phyloP scores from a whole-genome alignment of 2,888 invertebrate genomes.

The Trachelus tabidus region DNA sequence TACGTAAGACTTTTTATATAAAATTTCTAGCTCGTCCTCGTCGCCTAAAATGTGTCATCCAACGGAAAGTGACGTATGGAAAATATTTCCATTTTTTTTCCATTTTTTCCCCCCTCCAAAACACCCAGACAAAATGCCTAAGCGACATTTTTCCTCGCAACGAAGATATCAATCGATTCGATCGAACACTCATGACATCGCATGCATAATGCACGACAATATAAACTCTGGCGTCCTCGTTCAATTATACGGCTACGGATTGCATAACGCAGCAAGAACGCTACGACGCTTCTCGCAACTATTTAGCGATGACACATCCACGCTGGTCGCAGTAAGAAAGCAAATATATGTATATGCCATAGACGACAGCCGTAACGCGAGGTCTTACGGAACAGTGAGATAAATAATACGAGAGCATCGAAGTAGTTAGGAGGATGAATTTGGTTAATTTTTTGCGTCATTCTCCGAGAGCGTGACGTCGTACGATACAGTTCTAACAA shows the following conservation, averaged over 20 bases:
- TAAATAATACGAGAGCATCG: neutral
- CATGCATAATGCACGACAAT: neutral
- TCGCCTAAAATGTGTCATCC: neutral
- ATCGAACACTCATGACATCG: neutral
- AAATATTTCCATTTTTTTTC: too few species aligned
- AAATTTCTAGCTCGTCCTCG: neutral
- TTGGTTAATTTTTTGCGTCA: neutral
- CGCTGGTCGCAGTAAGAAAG: neutral
- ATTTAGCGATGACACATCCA: neutral
- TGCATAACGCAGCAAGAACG: neutral
- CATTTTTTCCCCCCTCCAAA: too few species aligned
- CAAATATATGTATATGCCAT: neutral
- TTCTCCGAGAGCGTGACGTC: neutral
- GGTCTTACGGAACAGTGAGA: neutral
- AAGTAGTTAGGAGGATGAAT: neutral
- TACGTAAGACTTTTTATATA: constrained; percentile 17
- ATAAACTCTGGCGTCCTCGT: neutral
- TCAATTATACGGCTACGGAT: neutral
- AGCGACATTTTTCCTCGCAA: too few species aligned
- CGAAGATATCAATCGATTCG: neutral
- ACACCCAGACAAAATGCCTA: neutral
- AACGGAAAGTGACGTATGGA: neutral
- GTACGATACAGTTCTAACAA: neutral
- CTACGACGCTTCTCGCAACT: neutral
- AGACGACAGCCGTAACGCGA: too few species aligned